Evolutionary conservation across 2,797 vertebrate species (phyloP).

Genomic region (Manis javanica): DNA sequence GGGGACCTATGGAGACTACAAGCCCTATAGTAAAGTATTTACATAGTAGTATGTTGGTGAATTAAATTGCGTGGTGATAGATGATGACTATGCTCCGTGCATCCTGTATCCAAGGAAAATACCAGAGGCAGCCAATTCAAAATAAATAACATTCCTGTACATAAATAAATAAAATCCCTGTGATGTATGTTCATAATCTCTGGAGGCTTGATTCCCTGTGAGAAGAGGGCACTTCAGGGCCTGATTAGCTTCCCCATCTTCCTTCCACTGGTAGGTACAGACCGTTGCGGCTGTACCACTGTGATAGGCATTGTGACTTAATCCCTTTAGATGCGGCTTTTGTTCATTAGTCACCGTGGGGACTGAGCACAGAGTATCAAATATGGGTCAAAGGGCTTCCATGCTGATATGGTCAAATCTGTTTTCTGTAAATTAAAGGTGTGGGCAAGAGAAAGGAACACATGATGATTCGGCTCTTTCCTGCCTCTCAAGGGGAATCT

Average conservation of each 20-base stretch:
- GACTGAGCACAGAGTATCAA: rapidly evolving
- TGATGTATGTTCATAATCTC: background rate
- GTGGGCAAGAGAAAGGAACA: background rate
- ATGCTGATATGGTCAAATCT: rapidly evolving
- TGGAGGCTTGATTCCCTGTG: background rate
- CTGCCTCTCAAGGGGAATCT: rapidly evolving
- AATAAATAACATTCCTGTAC: too few relatives aligned
- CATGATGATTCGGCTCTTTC: rapidly evolving
- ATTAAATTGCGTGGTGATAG: background rate
- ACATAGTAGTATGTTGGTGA: too few relatives aligned
- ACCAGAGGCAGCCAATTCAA: background rate
- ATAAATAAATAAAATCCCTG: background rate
- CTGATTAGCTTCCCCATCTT: too few relatives aligned
- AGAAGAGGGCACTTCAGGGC: background rate
- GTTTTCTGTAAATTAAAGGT: background rate
- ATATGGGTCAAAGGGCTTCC: background rate
- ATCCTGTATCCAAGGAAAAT: background rate
- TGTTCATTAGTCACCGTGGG: background rate
- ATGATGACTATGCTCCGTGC: background rate
- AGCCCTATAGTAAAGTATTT: background rate
- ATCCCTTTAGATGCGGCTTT: background rate
- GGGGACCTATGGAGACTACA: background rate
- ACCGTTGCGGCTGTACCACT: rapidly evolving
- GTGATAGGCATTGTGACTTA: background rate
- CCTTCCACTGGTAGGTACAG: background rate